phyloP scores from a whole-genome alignment of 1,140 invertebrate genomes.

The Drosophila fuyamai region DNA sequence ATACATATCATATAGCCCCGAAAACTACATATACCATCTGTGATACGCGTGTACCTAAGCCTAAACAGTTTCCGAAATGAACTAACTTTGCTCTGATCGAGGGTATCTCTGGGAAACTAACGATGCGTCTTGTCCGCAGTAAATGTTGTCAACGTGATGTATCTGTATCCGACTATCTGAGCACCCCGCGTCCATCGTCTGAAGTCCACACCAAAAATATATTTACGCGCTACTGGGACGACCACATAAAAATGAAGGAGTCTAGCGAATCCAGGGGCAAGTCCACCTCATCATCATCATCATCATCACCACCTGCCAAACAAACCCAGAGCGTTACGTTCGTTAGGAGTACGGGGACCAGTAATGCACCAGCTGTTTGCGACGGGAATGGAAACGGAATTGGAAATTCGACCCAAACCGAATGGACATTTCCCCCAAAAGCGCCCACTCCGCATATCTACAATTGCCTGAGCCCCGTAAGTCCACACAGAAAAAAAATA shows the following conservation, averaged over 20 bases:
- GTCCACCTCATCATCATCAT: constrained; percentile 3
- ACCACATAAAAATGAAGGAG: constrained; percentile 52
- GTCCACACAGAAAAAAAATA: constrained; percentile 47
- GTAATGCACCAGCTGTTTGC: constrained; percentile 31
- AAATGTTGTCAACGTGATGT: constrained; percentile 92
- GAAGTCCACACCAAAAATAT: constrained; percentile 85
- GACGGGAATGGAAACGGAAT: constrained; percentile 35
- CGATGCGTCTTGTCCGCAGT: constrained; percentile 94
- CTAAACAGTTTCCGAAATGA: constrained; percentile 32
- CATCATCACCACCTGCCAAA: constrained; percentile 32
- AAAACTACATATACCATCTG: constrained; percentile 27
- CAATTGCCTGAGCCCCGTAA: constrained; percentile 92
- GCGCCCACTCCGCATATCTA: constrained; percentile 89
- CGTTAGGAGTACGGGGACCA: constrained; percentile 25
- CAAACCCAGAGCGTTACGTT: constrained; percentile 66
- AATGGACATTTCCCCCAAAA: constrained; percentile 92
- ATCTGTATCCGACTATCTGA: constrained; percentile 86
- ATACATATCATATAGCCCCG: constrained; percentile 25
- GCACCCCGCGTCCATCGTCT: constrained; percentile 49
- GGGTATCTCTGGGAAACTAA: constrained; percentile 91
- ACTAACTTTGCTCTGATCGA: constrained; percentile 86
- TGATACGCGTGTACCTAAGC: constrained; percentile 41
- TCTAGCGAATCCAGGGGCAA: constrained; percentile 34
- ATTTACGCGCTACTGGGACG: constrained; percentile 51
- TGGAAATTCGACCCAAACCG: constrained; percentile 32